Evolutionary conservation across 2,113 vertebrate genomes (phyloP), one percentile per base, ranked within the genome.

Genomic region (Bufo gargarizans): DNA sequence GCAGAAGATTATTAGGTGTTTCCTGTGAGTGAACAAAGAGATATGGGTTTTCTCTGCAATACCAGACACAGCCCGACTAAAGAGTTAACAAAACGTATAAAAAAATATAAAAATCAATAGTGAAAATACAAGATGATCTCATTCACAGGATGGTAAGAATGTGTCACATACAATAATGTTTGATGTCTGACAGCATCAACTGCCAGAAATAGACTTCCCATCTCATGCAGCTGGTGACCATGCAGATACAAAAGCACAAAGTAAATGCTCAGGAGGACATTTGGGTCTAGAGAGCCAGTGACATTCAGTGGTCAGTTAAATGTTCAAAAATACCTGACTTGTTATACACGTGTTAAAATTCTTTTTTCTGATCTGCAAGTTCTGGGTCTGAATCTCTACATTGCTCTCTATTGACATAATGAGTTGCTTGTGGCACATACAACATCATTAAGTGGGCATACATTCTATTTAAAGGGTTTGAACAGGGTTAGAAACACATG

Each of bases 121-220:
- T 61, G 71, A 74, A 82, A 81, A 74, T 59, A 67, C 43, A 74
- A 82, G 78, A 87, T 87, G 78, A 82, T 81, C 78, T 87, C 78
- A 87, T 87, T 81, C 67, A 59, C 43, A 61, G 65, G 53, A 87
- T 87, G 78, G 86, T 82, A 69, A 87, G 77, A 87, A 82, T 72
- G 77, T 87, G 78, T 87, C 86, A 87, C 49, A 87, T 87, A 69
- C 59, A 87, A 87, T 80, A 87, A 88, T 76, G 82, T 63, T 88
- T 88, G 79, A 88, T 88, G 67, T 82, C 79, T 83, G 65, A 88
- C 79, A 82, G 69, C 86, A 83, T 82, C 79, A 74, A 58, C 43
- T 74, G 56, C 79, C 67, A 88, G 55, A 82, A 88, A 88, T 88
- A 88, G 79, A 82, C 45, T 76, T 88, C 45, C n/a, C 45, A 83